Conservation (phyloP, 2,797 vertebrate genomes). For the Pipistrellus pygmaeus region DNA sequence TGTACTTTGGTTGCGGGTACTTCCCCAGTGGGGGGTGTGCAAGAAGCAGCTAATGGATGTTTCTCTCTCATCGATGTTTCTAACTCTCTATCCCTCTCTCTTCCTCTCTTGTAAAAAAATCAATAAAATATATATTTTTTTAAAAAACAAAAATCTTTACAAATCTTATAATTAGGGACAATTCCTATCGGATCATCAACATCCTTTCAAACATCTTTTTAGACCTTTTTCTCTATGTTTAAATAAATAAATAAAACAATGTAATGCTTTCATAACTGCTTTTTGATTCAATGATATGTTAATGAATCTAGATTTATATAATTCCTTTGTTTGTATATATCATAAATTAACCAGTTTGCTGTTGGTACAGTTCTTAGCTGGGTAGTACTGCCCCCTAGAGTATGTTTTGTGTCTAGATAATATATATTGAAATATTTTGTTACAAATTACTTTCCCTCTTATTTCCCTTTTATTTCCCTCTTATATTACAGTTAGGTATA, state of each 20-base stretch:
- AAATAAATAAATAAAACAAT: not conserved
- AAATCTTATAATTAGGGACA: not conserved
- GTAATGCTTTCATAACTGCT: not conserved
- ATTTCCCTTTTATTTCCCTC: constrained; percentile 25
- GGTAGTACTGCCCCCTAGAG: constrained; percentile 65
- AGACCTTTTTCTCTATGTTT: constrained; percentile 7
- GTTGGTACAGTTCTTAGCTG: constrained; percentile 20
- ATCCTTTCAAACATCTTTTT: not conserved
- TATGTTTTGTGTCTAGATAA: constrained; percentile 30
- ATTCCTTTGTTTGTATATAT: not conserved
- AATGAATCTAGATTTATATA: not conserved
- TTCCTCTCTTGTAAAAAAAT: too few relatives aligned
- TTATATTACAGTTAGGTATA: constrained; percentile 10
- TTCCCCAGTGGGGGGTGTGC: too few relatives aligned
- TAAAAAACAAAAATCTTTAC: not conserved
- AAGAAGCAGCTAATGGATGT: too few relatives aligned
- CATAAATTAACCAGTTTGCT: constrained; percentile 11
- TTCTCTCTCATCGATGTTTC: too few relatives aligned
- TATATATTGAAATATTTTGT: not conserved
- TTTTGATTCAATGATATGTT: constrained; percentile 43
- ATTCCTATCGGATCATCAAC: not conserved
- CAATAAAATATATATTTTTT: not conserved
- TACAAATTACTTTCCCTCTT: not conserved
- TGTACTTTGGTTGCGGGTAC: too few relatives aligned
- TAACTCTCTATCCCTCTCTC: too few relatives aligned